A percentile compares a stretch with the other conserved stretches of the same genome.
Evolutionary conservation across 2,888 invertebrate species (phyloP).

Genomic region (Phytoseiulus persimilis): DNA sequence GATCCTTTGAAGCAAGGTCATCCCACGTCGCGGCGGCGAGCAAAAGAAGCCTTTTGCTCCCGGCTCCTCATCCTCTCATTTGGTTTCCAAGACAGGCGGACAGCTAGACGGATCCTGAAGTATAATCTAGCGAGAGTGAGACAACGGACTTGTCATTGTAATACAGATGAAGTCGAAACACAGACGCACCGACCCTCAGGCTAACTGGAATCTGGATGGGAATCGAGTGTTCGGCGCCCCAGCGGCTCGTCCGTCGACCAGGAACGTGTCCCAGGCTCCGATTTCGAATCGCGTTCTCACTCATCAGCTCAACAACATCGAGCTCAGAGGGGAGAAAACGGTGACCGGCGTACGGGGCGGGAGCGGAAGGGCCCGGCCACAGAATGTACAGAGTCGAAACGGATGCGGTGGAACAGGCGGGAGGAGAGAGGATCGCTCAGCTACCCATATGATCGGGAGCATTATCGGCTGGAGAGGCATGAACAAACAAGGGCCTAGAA

Average conservation of each 20-base stretch:
- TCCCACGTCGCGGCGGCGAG: neutral
- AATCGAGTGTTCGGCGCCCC: neutral
- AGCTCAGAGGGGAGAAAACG: neutral
- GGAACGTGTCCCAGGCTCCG: neutral
- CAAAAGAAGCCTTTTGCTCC: neutral
- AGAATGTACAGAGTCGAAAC: too few relatives aligned
- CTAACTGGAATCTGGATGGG: neutral
- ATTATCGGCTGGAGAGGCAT: neutral
- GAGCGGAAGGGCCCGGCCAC: too few relatives aligned
- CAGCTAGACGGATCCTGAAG: neutral
- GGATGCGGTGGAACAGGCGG: too few relatives aligned
- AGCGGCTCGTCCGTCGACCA: neutral
- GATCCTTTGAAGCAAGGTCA: neutral
- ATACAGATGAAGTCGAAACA: slow-evolving; percentile 5
- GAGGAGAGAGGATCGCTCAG: neutral
- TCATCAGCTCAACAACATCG: too few relatives aligned
- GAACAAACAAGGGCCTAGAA: neutral
- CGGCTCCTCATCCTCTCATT: neutral
- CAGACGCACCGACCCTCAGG: neutral
- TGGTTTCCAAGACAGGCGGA: neutral
- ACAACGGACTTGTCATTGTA: neutral
- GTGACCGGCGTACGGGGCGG: too few relatives aligned
- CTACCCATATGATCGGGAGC: neutral
- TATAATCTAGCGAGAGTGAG: neutral
- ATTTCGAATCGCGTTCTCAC: neutral